These are phyloP conservation scores for Coremacera marginata DNA, from an alignment of 2,888 invertebrate genomes.

Conservation along the genomic window DNA sequence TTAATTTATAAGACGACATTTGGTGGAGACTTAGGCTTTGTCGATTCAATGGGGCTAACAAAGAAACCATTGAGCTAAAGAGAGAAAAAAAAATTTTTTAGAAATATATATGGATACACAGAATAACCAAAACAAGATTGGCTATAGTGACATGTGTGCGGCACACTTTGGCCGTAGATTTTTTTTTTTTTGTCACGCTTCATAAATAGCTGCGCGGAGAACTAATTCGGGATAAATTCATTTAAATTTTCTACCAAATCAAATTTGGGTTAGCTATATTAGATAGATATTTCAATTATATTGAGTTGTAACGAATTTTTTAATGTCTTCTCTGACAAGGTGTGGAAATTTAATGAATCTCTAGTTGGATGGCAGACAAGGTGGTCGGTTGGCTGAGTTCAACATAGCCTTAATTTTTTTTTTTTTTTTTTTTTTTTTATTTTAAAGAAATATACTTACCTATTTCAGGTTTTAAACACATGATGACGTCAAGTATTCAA, in stretches of 20 bases:
- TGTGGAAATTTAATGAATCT: not conserved
- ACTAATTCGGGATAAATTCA: conserved; percentile 27
- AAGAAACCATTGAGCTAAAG: not conserved
- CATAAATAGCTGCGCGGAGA: not conserved
- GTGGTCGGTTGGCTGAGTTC: not conserved
- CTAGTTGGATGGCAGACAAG: not conserved
- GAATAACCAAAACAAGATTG: not conserved
- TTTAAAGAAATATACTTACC: not conserved
- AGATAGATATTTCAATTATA: not conserved
- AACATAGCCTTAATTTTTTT: not conserved
- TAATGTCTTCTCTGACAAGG: not conserved
- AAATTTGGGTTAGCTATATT: not conserved
- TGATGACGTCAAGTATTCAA: not conserved
- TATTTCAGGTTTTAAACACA: not conserved
- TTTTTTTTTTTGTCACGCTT: not conserved
- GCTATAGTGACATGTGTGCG: not conserved
- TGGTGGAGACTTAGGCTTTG: conserved; percentile 8
- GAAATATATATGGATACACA: not conserved
- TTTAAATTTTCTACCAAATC: conserved; percentile 35
- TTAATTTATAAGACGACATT: conserved; percentile 10
- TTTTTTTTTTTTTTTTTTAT: not conserved
- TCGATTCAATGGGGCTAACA: not conserved
- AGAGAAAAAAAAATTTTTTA: not conserved
- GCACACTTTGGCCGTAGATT: conserved; percentile 7
- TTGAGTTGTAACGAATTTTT: conserved; percentile 22